These are phyloP conservation scores for Aplodontia rufa DNA, from an alignment of 2,113 vertebrate genomes.

Conservation along the genomic window DNA sequence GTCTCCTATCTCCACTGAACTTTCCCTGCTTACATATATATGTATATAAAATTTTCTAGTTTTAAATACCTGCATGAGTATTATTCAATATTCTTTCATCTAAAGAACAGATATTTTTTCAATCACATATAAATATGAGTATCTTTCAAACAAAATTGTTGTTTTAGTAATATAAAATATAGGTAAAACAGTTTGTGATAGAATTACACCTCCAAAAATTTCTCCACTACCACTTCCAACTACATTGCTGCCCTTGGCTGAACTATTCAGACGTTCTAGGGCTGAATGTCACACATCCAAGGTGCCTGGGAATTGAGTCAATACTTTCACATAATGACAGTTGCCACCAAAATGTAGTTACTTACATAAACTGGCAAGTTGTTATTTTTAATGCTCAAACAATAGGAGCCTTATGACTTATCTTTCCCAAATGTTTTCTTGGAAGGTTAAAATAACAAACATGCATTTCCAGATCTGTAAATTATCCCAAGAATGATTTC, in stretches of 20 bases:
- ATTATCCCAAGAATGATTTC: not conserved
- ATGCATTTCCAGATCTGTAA: not conserved
- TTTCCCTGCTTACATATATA: no score
- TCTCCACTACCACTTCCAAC: not conserved
- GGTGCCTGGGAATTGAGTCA: conserved; percentile 54
- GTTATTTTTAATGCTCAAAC: conserved; percentile 30
- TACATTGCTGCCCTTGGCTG: conserved; percentile 4
- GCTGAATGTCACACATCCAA: conserved; percentile 42
- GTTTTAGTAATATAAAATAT: not conserved
- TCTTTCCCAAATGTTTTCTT: conserved; percentile 24
- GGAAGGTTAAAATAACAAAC: not conserved
- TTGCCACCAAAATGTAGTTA: conserved; percentile 57
- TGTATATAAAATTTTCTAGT: no score
- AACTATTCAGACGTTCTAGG: conserved; percentile 11
- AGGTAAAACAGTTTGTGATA: not conserved
- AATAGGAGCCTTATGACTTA: not conserved
- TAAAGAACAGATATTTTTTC: not conserved
- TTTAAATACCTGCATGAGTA: no score
- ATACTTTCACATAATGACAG: conserved; percentile 55
- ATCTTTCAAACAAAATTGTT: not conserved
- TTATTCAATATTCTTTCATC: not conserved
- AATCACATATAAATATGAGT: not conserved
- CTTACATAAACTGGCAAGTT: conserved; percentile 49
- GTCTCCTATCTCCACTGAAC: no score
- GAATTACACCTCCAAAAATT: not conserved